Percentiles rank a stretch among this genome's conserved stretches.
phyloP scores from a whole-genome alignment of 2,888 invertebrate species.

The Furcula furcula region DNA sequence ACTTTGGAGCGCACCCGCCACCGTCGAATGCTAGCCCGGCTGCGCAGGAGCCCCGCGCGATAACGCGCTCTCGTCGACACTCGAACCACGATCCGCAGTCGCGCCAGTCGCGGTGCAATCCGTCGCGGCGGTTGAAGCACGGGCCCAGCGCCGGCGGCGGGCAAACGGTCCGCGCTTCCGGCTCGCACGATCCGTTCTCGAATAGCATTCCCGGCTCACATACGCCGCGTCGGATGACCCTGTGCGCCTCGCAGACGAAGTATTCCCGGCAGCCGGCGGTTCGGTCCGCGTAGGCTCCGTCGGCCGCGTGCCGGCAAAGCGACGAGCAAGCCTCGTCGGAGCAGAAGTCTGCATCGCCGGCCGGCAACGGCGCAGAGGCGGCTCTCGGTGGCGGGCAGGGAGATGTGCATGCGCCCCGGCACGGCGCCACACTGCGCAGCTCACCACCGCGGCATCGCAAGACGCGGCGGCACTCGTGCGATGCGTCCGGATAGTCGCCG shows the following conservation, averaged over 20 bases:
- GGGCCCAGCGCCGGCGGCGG: slow-evolving; percentile 68
- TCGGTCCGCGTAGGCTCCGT: slow-evolving; percentile 82
- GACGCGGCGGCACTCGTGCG: slow-evolving; percentile 78
- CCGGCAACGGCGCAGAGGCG: slow-evolving; percentile 67
- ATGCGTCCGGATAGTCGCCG: slow-evolving; percentile 81
- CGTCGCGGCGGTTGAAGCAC: slow-evolving; percentile 70
- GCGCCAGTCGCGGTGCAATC: slow-evolving; percentile 68
- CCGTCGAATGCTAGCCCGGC: slow-evolving; percentile 77
- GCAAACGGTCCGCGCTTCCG: slow-evolving; percentile 64
- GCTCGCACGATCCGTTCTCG: slow-evolving; percentile 75
- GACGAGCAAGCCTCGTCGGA: slow-evolving; percentile 72
- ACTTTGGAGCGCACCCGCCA: slow-evolving; percentile 57
- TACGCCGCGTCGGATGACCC: slow-evolving; percentile 77
- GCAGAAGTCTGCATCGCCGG: slow-evolving; percentile 76
- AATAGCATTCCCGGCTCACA: slow-evolving; percentile 79
- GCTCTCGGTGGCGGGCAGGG: slow-evolving; percentile 68
- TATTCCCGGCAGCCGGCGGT: slow-evolving; percentile 80
- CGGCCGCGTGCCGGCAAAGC: slow-evolving; percentile 72
- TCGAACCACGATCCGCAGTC: slow-evolving; percentile 75
- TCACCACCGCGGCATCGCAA: slow-evolving; percentile 74
- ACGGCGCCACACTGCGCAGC: slow-evolving; percentile 58
- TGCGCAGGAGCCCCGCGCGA: slow-evolving; percentile 69
- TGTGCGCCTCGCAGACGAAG: slow-evolving; percentile 78
- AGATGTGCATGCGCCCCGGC: slow-evolving; percentile 42
- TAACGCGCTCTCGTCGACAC: slow-evolving; percentile 69